Evolutionary conservation across 2,797 vertebrate species (phyloP), one percentile per base, ranked within the genome.

Genomic region (Pampus argenteus): DNA sequence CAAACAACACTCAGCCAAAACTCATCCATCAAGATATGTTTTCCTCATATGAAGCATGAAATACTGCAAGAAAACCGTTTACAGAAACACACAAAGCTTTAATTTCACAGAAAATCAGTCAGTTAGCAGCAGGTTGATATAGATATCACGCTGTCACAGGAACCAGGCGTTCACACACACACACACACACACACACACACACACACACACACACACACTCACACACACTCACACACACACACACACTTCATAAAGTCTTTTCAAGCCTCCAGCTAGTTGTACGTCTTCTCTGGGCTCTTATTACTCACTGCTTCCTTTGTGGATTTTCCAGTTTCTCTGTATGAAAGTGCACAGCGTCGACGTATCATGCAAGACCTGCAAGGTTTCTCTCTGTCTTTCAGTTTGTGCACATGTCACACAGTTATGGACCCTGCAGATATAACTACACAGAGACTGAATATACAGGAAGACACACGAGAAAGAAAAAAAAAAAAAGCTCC

Each of bases 321-420:
- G 63, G 48, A 57, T 51, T 67, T 66, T 34, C 17, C 47, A 47
- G 51, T 75, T 63, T 70, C 63, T 25, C 48, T 47, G 75, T 71
- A 57, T 66, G 26, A 81, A 71, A 61, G 49, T 50, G 45, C 52
- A 40, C 75, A 64, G 68, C 3, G 13, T 55, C 56, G 64, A 29
- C 28, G 36, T 1, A 56, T 50, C 52, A 76, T 40, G 38, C 15
- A 22, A 68, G 9, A n/a, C 66, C 74, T 42, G 3, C 26, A 62
- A 55, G 49, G 28, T 42, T 42, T 20, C 51, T 28, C 40, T 15
- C 38, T 71, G 13, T 26, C 55, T 69, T 20, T 38, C 45, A 74
- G 25, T 28, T 51, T 70, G 26, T 55, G 50, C 63, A 56, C 69
- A 36, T 23, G 52, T 71, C 26, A n/a, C 61, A 45, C 17, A 6